Percentiles rank a stretch among this genome's conserved stretches.
phyloP scores from a whole-genome alignment of 1,140 invertebrate species.

The Camponotus pennsylvanicus region DNA sequence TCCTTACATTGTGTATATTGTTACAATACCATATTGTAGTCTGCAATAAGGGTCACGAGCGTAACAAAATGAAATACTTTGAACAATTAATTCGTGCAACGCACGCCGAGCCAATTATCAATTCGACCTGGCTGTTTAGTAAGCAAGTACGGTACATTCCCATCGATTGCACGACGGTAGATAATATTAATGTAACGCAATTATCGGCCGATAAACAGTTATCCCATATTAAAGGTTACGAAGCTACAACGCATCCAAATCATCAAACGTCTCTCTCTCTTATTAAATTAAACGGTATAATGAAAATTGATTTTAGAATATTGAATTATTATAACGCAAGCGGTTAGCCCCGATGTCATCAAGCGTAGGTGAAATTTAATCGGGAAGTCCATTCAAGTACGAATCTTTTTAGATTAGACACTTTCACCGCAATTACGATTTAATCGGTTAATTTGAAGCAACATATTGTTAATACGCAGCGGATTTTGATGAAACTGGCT shows the following conservation, averaged over 20 bases:
- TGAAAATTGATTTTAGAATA: conserved; percentile 6
- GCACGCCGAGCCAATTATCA: not conserved
- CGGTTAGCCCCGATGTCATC: not conserved
- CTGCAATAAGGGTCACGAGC: not conserved
- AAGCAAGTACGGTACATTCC: conserved; percentile 2
- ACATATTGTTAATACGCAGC: not conserved
- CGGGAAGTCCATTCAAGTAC: not conserved
- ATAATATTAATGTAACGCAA: conserved; percentile 33
- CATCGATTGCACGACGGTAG: not conserved
- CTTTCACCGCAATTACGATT: not conserved
- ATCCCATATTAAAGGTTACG: not conserved
- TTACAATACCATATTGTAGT: conserved; percentile 6
- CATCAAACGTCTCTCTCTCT: not conserved
- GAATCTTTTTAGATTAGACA: not conserved
- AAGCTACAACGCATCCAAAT: not conserved
- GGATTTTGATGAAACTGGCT: not conserved
- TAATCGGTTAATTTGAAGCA: not conserved
- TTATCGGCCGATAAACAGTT: conserved; percentile 39
- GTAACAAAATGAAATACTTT: conserved; percentile 24
- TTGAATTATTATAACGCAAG: conserved; percentile 8
- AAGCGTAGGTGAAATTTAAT: not conserved
- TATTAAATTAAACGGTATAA: conserved; percentile 19
- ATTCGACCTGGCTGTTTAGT: not conserved
- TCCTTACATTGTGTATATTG: not conserved
- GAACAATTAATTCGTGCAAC: conserved; percentile 23